Conservation (phyloP, 92 coral and sea anemone species). For the Anthopleura xanthogrammica region DNA sequence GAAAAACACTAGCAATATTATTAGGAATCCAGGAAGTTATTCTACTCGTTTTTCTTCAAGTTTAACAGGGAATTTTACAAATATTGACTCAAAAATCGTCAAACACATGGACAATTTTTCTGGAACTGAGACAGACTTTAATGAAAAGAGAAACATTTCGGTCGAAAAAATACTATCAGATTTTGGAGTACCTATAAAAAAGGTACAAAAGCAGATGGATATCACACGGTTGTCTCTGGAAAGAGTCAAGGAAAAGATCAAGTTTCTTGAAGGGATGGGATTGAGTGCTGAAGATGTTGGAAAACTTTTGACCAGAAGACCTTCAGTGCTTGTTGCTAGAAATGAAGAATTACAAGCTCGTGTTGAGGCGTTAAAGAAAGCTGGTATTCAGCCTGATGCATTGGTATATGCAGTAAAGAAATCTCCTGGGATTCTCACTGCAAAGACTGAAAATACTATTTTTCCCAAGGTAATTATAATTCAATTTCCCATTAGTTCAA, state of each 20-base stretch:
- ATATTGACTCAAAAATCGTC: background rate
- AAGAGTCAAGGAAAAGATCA: slow-evolving; percentile 47
- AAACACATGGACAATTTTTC: background rate
- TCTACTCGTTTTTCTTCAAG: slow-evolving; percentile 13
- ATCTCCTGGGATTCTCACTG: slow-evolving; percentile 87
- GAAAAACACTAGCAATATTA: background rate
- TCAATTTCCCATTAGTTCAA: background rate
- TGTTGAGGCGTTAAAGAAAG: slow-evolving; percentile 54
- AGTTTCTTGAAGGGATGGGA: slow-evolving; percentile 46
- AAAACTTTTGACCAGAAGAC: slow-evolving; percentile 62
- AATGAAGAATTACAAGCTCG: slow-evolving; percentile 57
- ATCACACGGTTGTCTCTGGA: slow-evolving; percentile 42
- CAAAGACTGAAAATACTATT: slow-evolving; percentile 62
- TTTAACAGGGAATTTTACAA: background rate
- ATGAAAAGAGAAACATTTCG: slow-evolving; percentile 37
- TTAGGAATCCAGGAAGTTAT: background rate
- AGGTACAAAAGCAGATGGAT: slow-evolving; percentile 37
- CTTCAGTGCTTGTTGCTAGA: slow-evolving; percentile 63
- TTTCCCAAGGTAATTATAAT: slow-evolving; percentile 72
- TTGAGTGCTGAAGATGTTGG: slow-evolving; percentile 44
- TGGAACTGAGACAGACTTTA: background rate
- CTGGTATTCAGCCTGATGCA: slow-evolving; percentile 69
- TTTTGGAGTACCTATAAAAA: slow-evolving; percentile 35
- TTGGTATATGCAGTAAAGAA: slow-evolving; percentile 59
- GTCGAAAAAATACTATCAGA: slow-evolving; percentile 39